Evolutionary conservation across 30 jellyfish, hydroid and myxozoan species (phyloP).

Genomic region (Turritopsis rubra): DNA sequence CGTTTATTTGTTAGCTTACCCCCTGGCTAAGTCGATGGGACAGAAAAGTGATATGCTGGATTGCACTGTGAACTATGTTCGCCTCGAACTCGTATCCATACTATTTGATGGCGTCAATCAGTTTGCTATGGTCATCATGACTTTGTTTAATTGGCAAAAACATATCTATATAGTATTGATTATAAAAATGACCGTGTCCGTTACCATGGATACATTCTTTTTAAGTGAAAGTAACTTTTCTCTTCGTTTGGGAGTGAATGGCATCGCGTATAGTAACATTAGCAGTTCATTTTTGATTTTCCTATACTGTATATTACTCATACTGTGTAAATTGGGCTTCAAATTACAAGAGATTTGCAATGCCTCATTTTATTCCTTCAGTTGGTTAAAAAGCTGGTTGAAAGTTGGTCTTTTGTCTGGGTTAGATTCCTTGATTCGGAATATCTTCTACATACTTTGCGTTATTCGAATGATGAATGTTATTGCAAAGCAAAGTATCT

Average conservation of each 20-base stretch:
- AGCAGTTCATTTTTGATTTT: background rate
- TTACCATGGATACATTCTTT: slow-evolving; percentile 4
- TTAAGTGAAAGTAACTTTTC: background rate
- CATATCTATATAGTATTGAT: background rate
- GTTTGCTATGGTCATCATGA: background rate
- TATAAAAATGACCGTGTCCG: background rate
- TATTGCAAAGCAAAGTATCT: background rate
- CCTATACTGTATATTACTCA: background rate
- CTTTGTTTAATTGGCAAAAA: slow-evolving; percentile 5
- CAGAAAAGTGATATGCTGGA: background rate
- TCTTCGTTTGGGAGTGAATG: slow-evolving; percentile 1
- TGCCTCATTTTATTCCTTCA: background rate
- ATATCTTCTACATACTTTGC: slow-evolving; percentile 1
- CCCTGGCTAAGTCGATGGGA: background rate
- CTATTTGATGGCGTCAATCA: slow-evolving; percentile 11
- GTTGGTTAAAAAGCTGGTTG: slow-evolving; percentile 10
- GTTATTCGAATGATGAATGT: slow-evolving; percentile 19
- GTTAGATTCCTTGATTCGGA: slow-evolving; percentile 4
- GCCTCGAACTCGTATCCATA: background rate
- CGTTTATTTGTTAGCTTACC: background rate
- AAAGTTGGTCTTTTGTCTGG: slow-evolving; percentile 8
- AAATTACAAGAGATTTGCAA: background rate
- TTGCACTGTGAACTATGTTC: slow-evolving; percentile 3
- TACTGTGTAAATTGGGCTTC: background rate
- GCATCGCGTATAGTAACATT: slow-evolving; percentile 1